These are phyloP conservation scores for Lagria hirta DNA, from an alignment of 2,888 invertebrate genomes.

Conservation along the genomic window DNA sequence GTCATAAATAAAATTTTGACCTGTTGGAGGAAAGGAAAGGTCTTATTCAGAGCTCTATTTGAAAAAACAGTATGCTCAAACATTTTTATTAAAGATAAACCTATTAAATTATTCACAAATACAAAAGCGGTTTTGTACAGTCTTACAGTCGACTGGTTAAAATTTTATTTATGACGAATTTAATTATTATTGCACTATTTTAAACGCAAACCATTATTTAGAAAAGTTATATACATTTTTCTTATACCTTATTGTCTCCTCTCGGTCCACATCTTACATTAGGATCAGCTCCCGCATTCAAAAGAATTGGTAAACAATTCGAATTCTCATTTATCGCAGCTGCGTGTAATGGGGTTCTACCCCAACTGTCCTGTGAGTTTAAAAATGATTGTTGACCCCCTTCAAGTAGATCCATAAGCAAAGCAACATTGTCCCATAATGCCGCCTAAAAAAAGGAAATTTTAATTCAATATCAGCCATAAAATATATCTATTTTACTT, in stretches of 20 bases:
- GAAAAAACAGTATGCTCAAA: too few species aligned
- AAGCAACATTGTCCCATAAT: constrained; percentile 84
- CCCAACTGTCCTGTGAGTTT: constrained; percentile 73
- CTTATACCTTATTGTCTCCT: constrained; percentile 68
- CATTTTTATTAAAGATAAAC: too few species aligned
- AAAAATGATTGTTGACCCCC: constrained; percentile 66
- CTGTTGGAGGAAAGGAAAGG: too few species aligned
- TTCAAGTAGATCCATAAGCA: constrained; percentile 76
- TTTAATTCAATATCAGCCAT: constrained; percentile 1
- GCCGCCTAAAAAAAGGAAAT: constrained; percentile 63
- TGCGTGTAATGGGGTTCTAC: constrained; percentile 77
- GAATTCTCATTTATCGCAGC: constrained; percentile 79
- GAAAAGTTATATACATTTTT: too few species aligned
- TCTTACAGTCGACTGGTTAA: too few species aligned
- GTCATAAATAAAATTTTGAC: too few species aligned
- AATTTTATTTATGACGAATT: too few species aligned
- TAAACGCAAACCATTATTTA: too few species aligned
- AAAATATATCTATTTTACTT: constrained; percentile 54
- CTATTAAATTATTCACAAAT: too few species aligned
- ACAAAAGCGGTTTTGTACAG: too few species aligned
- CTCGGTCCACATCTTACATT: constrained; percentile 68
- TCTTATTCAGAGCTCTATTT: too few species aligned
- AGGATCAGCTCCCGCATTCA: constrained; percentile 70
- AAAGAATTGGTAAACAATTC: constrained; percentile 70
- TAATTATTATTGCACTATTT: background rate